A percentile compares a stretch with the other conserved stretches of the same genome.
These are phyloP conservation scores for Brachirus orientalis DNA, from an alignment of 2,113 vertebrate species.

Conservation along the genomic window DNA sequence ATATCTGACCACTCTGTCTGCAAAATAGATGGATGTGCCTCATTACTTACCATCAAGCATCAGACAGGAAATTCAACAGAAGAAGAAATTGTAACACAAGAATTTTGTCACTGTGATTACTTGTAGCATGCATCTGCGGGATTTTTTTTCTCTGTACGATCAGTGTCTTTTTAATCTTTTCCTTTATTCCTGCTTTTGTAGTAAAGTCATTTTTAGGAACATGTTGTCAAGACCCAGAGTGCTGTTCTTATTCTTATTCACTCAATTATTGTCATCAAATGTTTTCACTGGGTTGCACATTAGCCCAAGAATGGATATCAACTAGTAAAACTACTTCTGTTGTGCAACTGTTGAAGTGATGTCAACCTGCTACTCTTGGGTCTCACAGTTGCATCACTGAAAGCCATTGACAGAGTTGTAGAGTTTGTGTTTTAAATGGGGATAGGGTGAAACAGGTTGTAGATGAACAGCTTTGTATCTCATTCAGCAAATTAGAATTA, in stretches of 20 bases:
- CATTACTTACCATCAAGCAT: conserved; percentile 42
- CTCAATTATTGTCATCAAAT: neutral
- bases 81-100: conserved; percentile 59
- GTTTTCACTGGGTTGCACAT: conserved; percentile 48
- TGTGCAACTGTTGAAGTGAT: conserved; percentile 1
- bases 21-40: conserved; percentile 56
- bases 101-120: conserved; percentile 80
- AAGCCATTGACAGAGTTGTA: conserved; percentile 49
- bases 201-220: conserved; percentile 41
- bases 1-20: conserved; percentile 42
- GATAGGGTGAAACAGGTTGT: conserved; percentile 45
- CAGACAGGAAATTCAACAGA: conserved; percentile 45
- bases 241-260: conserved; percentile 3
- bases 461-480: conserved; percentile 74
- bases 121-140: conserved; percentile 77
- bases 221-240: conserved; percentile 33
- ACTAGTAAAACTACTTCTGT: neutral
- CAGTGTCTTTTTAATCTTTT: conserved; percentile 11
- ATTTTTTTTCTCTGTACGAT: conserved; percentile 50
- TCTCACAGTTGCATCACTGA: conserved; percentile 43
- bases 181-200: conserved; percentile 57
- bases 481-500: conserved; percentile 21
- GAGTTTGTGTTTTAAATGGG: conserved; percentile 52
- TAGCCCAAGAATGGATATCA: conserved; percentile 27
- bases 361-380: conserved; percentile 34